Base-by-base conservation (phyloP, 1,140 invertebrate species). In the Platyscapa corneri region DNA sequence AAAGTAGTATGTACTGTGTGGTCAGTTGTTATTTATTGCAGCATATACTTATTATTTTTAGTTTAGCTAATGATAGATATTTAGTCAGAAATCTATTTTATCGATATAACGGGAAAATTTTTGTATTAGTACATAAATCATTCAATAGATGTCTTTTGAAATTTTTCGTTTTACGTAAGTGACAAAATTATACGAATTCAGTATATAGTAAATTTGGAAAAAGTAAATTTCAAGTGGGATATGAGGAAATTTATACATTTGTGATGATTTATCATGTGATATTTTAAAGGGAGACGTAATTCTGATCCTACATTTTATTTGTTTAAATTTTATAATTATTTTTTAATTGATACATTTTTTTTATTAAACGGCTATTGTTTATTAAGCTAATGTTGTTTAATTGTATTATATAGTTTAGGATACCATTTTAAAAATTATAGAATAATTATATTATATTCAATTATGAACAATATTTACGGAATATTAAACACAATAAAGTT, bases 281-380 rank as follows among this genome's bases (percentile, higher is more conserved):
- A 42, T 16, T 74, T 80, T 83, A 64, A 53, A 2, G 27, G 56
- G 23, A 79, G 89, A 89, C 88, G 89, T 90, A 90, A 90, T 90
- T 88, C 89, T 88, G 89, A 90, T 90, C 89, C 89, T 88, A 53
- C 81, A 83, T 60, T 27, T 34, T 30, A 42, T n/a, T 76, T 82
- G 10, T 27, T 60, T 27, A 10, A 27, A 14, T 53, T 53, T 10
- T 16, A 53, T 46, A 12, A 46, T 5, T 46, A 7, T 46, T 46
- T 46, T 46, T 46, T 7, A 46, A 46, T 46, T 12, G 42, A 46
- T 46, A 46, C 6, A 7, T 46, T 46, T 46, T 46, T 46, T 46
- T 7, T 46, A 12, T 12, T 46, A n/a, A n/a, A n/a, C n/a, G n/a
- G n/a, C n/a, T n/a, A n/a, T n/a, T n/a, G n/a, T n/a, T n/a, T n/a